Evolutionary conservation across 2,888 invertebrate species (phyloP).

Genomic region (Hirtodrosophila histrioides): DNA sequence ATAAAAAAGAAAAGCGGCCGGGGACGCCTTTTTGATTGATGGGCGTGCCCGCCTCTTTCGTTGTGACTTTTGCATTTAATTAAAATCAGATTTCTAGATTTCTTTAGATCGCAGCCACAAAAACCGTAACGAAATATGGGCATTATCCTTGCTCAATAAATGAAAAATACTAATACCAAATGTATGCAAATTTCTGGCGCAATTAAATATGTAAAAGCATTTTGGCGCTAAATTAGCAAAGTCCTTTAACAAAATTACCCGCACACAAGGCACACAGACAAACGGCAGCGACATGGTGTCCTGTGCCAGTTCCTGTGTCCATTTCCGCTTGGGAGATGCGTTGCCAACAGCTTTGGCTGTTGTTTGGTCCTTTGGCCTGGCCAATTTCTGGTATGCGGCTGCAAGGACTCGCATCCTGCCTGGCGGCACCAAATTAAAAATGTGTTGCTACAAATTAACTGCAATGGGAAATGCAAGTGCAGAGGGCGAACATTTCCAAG

Average conservation of each 20-base stretch:
- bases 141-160: constrained; percentile 3
- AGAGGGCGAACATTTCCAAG: constrained; percentile 7
- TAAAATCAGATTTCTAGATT: constrained; percentile 25
- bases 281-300: constrained; percentile 25
- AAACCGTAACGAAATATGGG: neutral
- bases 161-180: constrained; percentile 11
- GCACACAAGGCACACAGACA: constrained; percentile 8
- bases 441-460: constrained; percentile 64
- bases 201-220: neutral
- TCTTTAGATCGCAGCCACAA: neutral
- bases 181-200: constrained; percentile 6
- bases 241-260: constrained; percentile 24
- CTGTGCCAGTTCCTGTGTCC: constrained; percentile 14
- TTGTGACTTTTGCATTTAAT: constrained; percentile 49
- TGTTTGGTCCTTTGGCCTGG: constrained; percentile 11
- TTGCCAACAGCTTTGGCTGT: constrained; percentile 11
- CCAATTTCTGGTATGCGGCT: constrained; percentile 13
- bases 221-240: constrained; percentile 6
- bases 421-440: constrained; percentile 53
- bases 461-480: constrained; percentile 44
- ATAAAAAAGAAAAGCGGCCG: constrained; percentile 1
- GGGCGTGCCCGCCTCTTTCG: constrained; percentile 24
- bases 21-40: constrained; percentile 49
- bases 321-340: constrained; percentile 34
- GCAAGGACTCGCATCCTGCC: constrained; percentile 10